A percentile compares a stretch with the other conserved stretches of the same genome.
phyloP scores from a whole-genome alignment of 2,797 vertebrate species.

The Lithobates sylvaticus region DNA sequence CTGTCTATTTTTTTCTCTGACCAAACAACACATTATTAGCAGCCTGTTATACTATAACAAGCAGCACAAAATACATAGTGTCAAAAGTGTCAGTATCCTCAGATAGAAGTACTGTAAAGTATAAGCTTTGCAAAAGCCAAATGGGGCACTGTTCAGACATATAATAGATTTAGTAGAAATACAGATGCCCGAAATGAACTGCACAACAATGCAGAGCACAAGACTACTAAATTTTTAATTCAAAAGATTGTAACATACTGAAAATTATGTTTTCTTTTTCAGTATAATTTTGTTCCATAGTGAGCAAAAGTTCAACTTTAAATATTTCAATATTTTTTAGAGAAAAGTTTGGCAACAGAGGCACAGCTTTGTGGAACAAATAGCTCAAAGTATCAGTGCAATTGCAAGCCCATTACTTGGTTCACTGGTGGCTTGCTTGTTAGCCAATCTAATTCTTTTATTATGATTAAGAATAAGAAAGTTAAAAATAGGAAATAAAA shows the following conservation, averaged over 20 bases:
- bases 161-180: slow-evolving; percentile 2
- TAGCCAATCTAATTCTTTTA: too few relatives aligned
- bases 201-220: not conserved
- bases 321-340: too few relatives aligned
- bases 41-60: slow-evolving; percentile 32
- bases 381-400: too few relatives aligned
- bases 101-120: slow-evolving; percentile 4
- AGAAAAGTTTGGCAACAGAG: too few relatives aligned
- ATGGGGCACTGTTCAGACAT: slow-evolving; percentile 1
- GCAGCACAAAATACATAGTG: slow-evolving; percentile 35
- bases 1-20: slow-evolving; percentile 14
- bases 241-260: not conserved
- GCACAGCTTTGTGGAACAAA: too few relatives aligned
- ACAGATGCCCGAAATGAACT: not conserved
- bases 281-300: too few relatives aligned
- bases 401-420: not conserved
- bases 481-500: too few relatives aligned
- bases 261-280: not conserved
- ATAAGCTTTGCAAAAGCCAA: not conserved
- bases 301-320: too few relatives aligned
- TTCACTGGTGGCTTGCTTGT: not conserved
- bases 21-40: slow-evolving; percentile 50
- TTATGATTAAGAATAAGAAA: too few relatives aligned
- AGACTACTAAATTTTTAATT: not conserved
- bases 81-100: slow-evolving; percentile 39